These are phyloP conservation scores for Carettochelys insculpta DNA, from an alignment of 2,113 vertebrate genomes.

Conservation along the genomic window DNA sequence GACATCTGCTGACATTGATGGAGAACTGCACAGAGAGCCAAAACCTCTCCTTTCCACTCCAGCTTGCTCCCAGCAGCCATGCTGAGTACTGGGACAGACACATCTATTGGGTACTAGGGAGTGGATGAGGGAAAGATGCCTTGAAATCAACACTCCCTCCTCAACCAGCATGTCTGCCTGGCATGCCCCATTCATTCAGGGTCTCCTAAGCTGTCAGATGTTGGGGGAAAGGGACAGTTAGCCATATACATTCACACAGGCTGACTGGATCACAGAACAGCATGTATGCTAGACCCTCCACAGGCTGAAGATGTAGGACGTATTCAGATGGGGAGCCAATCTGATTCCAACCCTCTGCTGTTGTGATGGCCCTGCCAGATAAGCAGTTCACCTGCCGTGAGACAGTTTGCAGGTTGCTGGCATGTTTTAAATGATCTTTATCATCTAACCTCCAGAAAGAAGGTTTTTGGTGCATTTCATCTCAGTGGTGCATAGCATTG, in stretches of 20 bases:
- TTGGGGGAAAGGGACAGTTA: background rate
- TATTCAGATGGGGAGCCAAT: background rate
- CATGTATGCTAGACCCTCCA: background rate
- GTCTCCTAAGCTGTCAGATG: background rate
- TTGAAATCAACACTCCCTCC: background rate
- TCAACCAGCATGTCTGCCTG: background rate
- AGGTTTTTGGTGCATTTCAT: background rate
- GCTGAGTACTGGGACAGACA: background rate
- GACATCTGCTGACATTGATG: rapidly evolving
- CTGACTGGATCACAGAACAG: background rate
- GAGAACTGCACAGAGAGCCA: rapidly evolving
- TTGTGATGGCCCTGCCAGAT: rapidly evolving
- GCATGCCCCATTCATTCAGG: background rate
- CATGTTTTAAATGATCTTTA: rapidly evolving
- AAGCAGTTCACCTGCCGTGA: background rate
- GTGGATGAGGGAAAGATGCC: background rate
- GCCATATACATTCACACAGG: background rate
- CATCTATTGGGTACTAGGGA: background rate
- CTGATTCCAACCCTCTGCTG: background rate
- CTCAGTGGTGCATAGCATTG: background rate
- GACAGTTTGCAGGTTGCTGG: rapidly evolving
- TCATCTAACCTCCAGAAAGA: rapidly evolving
- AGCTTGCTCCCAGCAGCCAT: rapidly evolving
- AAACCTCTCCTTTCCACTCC: background rate
- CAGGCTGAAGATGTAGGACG: background rate